These are phyloP conservation scores for Standfussiana lucernea DNA, from an alignment of 2,888 invertebrate genomes.

Conservation along the genomic window DNA sequence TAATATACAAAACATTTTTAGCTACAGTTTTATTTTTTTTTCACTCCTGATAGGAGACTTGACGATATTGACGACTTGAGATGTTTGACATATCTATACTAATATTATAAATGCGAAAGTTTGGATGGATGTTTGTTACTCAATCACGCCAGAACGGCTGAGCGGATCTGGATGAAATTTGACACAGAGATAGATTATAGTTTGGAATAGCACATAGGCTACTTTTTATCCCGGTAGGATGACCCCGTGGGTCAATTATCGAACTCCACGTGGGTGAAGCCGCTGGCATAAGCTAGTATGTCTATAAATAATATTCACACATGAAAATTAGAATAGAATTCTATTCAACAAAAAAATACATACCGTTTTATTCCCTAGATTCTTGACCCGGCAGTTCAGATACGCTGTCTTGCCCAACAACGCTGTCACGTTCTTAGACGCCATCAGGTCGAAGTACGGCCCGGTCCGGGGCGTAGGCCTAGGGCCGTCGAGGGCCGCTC, in stretches of 20 bases:
- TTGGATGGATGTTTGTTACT: no score
- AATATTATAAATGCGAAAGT: no score
- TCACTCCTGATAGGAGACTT: not conserved
- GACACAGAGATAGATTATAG: no score
- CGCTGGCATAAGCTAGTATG: no score
- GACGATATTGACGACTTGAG: not conserved
- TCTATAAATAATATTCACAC: not conserved
- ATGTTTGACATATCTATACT: no score
- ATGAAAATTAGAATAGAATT: not conserved
- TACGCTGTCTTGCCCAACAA: constrained; percentile 97
- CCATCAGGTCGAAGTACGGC: constrained; percentile 94
- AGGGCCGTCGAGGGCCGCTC: constrained; percentile 82
- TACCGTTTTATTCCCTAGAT: constrained; percentile 97
- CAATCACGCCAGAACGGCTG: no score
- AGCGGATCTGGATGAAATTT: no score
- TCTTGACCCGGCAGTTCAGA: constrained; percentile 96
- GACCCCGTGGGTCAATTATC: no score
- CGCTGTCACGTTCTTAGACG: constrained; percentile 95
- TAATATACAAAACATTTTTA: not conserved
- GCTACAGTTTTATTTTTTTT: not conserved
- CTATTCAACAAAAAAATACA: not conserved
- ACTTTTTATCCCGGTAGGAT: no score
- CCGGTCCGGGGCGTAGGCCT: constrained; percentile 91
- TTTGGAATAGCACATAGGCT: no score
- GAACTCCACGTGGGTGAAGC: no score